Percentiles rank a stretch among this genome's conserved stretches.
phyloP scores from a whole-genome alignment of 2,797 vertebrate species.

The Alauda arvensis region DNA sequence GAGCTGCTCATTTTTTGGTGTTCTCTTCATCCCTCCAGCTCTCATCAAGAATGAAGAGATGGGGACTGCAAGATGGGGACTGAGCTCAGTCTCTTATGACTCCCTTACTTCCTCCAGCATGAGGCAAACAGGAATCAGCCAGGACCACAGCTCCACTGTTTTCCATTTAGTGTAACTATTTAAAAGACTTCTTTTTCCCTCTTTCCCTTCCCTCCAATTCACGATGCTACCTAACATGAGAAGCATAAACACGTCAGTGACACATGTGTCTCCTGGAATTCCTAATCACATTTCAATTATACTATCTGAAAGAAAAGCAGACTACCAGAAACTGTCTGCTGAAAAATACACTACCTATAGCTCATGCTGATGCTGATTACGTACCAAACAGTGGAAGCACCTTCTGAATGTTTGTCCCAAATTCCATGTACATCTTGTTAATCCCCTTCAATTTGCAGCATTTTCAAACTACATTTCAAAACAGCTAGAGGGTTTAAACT shows the following conservation, averaged over 20 bases:
- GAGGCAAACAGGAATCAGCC: not conserved
- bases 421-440: not conserved
- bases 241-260: not conserved
- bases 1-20: not conserved
- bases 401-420: not conserved
- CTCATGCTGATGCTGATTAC: not conserved
- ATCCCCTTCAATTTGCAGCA: not conserved
- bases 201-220: not conserved
- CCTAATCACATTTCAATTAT: not conserved
- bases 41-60: not conserved
- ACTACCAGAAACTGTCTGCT: not conserved
- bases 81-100: not conserved
- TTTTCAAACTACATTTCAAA: not conserved
- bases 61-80: too few species aligned
- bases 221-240: not conserved
- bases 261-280: not conserved
- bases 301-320: not conserved
- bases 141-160: not conserved
- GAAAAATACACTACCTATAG: not conserved
- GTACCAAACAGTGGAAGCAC: not conserved
- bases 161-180: not conserved
- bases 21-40: not conserved
- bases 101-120: not conserved
- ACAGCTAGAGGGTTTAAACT: not conserved
- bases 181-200: not conserved